Evolutionary conservation across 2,113 vertebrate species (phyloP), one percentile per base, ranked within the genome.

Genomic region (Peromyscus leucopus): DNA sequence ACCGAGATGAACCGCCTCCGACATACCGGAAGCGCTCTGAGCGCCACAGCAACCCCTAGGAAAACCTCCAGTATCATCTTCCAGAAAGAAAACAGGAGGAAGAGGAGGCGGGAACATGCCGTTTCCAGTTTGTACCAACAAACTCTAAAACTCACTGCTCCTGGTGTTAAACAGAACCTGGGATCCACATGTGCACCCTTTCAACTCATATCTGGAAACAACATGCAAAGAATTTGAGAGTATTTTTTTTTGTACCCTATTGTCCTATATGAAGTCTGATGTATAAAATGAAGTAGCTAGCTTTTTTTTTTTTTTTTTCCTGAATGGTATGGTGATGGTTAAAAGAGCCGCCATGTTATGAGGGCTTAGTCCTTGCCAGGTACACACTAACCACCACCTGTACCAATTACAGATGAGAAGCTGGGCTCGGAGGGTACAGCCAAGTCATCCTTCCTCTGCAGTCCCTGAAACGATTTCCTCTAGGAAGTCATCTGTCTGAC

Each of bases 261-360:
- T 87, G 28, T 51, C 42, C 22, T 90, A 1, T 57, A 12, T 63
- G 76, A 92, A 92, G 24, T 94, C 42, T 26, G n/a, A 87, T 7
- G 85, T 93, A n/a, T 63, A 94, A 92, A 59, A 90, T 63, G 26
- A 90, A 97, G 91, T 74, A 79, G 19, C 36, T 80, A 69, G 67
- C 6, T 7, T 71, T 36, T 71, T n/a, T 13, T 28, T 69, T 33
- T 71, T 28, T 55, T 21, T 55, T 91, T 86, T 78, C 12, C 26
- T 78, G 13, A 93, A 67, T 69, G 3, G 76, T 83, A 87, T 42
- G 22, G 1, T 89, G 67, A 83, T 1, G 63, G n/a, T 39, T 76
- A 72, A 17, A 85, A 57, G 17, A 96, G 19, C 3, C 9, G 42
- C 11, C 46, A 19, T 57, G 85, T 90, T 78, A 31, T 8, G 10